A percentile compares a stretch with the other conserved stretches of the same genome.
Conservation (phyloP, 2,797 vertebrate species). For the Chloroceryle inda region DNA sequence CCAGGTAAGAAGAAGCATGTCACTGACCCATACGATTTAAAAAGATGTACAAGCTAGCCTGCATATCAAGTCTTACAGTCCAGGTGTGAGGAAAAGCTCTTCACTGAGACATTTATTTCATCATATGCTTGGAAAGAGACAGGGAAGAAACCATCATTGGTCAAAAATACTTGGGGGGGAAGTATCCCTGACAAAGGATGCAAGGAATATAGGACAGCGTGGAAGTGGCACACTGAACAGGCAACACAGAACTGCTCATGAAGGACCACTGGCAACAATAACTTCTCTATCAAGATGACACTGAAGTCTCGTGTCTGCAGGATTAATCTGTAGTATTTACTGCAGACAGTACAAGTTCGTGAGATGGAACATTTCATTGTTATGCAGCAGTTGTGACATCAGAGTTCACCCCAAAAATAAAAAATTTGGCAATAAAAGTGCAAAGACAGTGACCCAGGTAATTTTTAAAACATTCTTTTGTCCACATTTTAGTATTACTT, state of each 20-base stretch:
- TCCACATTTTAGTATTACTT: background rate
- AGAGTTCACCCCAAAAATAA: background rate
- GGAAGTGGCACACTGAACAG: background rate
- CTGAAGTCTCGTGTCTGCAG: background rate
- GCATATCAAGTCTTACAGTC: background rate
- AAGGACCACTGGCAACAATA: background rate
- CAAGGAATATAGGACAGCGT: background rate
- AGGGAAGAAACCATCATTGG: background rate
- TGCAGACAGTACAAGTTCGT: background rate
- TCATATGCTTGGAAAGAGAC: background rate
- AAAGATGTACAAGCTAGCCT: background rate
- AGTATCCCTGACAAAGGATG: background rate
- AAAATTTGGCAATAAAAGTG: background rate
- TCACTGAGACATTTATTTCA: background rate
- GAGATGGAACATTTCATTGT: background rate
- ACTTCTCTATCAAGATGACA: background rate
- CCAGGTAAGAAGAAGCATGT: background rate
- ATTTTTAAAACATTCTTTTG: background rate
- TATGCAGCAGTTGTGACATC: background rate
- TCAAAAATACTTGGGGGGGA: background rate
- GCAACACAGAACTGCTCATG: background rate
- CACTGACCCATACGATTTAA: background rate
- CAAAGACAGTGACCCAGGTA: background rate
- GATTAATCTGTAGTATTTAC: background rate
- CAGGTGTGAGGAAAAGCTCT: background rate